phyloP scores from a whole-genome alignment of 2,888 invertebrate species.

The Harpalus rufipes region DNA sequence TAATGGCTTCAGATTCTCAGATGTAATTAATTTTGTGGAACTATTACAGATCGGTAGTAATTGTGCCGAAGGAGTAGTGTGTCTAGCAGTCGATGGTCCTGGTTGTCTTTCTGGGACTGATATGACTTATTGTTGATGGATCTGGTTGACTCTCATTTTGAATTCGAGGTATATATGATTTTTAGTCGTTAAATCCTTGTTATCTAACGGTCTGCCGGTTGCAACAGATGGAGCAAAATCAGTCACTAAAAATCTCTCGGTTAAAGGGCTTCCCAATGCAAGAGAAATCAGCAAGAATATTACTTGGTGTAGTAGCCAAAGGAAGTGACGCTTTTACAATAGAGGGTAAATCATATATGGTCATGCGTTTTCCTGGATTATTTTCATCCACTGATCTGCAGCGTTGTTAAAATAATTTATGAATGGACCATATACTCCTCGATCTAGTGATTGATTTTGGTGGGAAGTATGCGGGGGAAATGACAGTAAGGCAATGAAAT shows the following conservation, averaged over 20 bases:
- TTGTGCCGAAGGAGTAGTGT: too few species aligned
- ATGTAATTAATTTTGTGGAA: too few species aligned
- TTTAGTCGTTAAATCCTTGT: too few species aligned
- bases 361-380: slow-evolving; percentile 69
- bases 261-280: slow-evolving; percentile 52
- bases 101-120: too few species aligned
- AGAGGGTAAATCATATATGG: slow-evolving; percentile 72
- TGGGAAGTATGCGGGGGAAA: slow-evolving; percentile 63
- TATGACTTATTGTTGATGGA: too few species aligned
- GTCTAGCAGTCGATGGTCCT: too few species aligned
- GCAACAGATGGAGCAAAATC: slow-evolving; percentile 41
- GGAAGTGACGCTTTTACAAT: slow-evolving; percentile 68
- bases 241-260: slow-evolving; percentile 42
- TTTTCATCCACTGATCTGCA: slow-evolving; percentile 69
- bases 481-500: slow-evolving; percentile 48
- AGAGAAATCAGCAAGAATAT: slow-evolving; percentile 56
- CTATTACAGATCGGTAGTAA: too few species aligned
- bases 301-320: slow-evolving; percentile 17
- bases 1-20: too few species aligned
- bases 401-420: slow-evolving; percentile 69
- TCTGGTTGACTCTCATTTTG: too few species aligned
- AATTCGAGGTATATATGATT: too few species aligned
- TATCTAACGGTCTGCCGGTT: too few species aligned
- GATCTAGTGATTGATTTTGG: slow-evolving; percentile 66
- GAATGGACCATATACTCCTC: slow-evolving; percentile 67